Evolutionary conservation across 2,888 invertebrate genomes (phyloP).

Genomic region (Nymphalis urticae): DNA sequence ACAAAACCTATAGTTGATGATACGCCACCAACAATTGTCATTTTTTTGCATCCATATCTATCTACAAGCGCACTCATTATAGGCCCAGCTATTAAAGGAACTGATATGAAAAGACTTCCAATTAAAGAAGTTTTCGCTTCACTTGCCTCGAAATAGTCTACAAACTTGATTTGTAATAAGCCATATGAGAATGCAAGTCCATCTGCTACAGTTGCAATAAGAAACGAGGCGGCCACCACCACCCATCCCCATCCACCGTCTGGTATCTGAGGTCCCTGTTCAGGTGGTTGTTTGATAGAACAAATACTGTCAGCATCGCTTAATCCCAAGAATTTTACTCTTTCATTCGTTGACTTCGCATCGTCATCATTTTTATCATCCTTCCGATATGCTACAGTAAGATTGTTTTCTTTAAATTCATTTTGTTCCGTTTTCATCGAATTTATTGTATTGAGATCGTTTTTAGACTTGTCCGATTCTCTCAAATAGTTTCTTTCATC

Average conservation of each 20-base stretch:
- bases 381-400: conserved; percentile 61
- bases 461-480: conserved; percentile 53
- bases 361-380: conserved; percentile 65
- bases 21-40: conserved; percentile 88
- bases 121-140: conserved; percentile 94
- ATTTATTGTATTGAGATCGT: conserved; percentile 68
- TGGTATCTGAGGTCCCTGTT: conserved; percentile 83
- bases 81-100: conserved; percentile 92
- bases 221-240: conserved; percentile 91
- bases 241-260: conserved; percentile 97
- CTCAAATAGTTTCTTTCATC: conserved; percentile 56
- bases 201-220: conserved; percentile 94
- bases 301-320: conserved; percentile 77
- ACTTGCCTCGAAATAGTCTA: conserved; percentile 87
- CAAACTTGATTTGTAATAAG: conserved; percentile 89
- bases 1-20: conserved; percentile 89
- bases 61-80: conserved; percentile 92
- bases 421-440: conserved; percentile 63
- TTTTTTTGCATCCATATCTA: conserved; percentile 89
- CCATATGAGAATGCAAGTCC: conserved; percentile 97
- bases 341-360: conserved; percentile 70
- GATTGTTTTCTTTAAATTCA: conserved; percentile 51
- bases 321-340: conserved; percentile 79
- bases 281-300: conserved; percentile 60
- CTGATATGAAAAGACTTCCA: conserved; percentile 93